Conservation (phyloP, 2,888 invertebrate species). For the Stenoptilia bipunctidactyla region DNA sequence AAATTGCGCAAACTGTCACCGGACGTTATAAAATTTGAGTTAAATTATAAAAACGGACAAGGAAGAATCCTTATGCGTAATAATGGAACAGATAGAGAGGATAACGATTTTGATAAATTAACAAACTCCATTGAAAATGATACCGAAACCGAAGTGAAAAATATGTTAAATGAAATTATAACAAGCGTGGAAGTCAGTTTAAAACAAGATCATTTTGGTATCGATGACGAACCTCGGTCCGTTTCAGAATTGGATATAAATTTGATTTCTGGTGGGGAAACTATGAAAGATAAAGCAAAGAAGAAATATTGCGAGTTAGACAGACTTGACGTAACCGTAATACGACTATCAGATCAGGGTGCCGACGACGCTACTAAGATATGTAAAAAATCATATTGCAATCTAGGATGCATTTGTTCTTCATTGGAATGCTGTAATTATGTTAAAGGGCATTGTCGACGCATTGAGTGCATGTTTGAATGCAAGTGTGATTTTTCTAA, state of each 20-base stretch:
- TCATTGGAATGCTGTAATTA: slow-evolving; percentile 60
- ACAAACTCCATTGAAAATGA: too few relatives aligned
- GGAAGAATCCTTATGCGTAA: slow-evolving; percentile 64
- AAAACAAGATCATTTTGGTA: slow-evolving; percentile 63
- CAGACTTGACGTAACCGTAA: slow-evolving; percentile 76
- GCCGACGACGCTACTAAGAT: slow-evolving; percentile 11
- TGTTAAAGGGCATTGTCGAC: slow-evolving; percentile 73
- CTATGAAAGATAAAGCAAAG: slow-evolving; percentile 37
- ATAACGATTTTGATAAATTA: too few relatives aligned
- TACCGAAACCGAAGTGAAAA: slow-evolving; percentile 28
- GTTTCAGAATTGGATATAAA: slow-evolving; percentile 19
- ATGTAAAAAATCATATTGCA: slow-evolving; percentile 71
- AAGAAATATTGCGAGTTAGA: slow-evolving; percentile 63
- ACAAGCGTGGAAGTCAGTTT: slow-evolving; percentile 73
- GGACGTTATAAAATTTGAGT: slow-evolving; percentile 61
- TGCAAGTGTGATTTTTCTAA: slow-evolving; percentile 52
- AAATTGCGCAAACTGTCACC: slow-evolving; percentile 23
- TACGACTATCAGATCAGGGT: slow-evolving; percentile 49
- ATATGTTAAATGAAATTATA: slow-evolving; percentile 65
- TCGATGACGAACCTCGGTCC: slow-evolving; percentile 37
- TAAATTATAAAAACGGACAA: slow-evolving; percentile 72
- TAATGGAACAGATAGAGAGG: slow-evolving; percentile 16
- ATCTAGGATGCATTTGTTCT: slow-evolving; percentile 76
- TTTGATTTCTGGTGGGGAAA: neutral
- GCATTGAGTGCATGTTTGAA: slow-evolving; percentile 71